Evolutionary conservation across 2,888 invertebrate genomes (phyloP), one percentile per base, ranked within the genome.

Genomic region (Galerucella nymphaeae): DNA sequence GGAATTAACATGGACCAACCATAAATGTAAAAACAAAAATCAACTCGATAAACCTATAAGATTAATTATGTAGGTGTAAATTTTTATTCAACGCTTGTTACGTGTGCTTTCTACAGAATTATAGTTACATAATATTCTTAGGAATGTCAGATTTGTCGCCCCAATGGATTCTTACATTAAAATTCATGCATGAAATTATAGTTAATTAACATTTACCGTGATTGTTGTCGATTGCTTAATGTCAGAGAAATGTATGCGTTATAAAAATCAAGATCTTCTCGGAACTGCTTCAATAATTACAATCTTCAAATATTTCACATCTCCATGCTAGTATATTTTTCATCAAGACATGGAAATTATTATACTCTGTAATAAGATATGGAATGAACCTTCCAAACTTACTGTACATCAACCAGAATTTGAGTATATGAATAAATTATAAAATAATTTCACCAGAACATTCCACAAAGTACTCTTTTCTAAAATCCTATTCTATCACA

Each of bases 171-270:
- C 41, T 42, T 42, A 18, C 23, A 42, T 42, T 42, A 42, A 62
- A 62, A 62, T 41, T 62, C 61, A 62, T 62, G 61, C 42, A 62
- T 62, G 16, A 62, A 62, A 42, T 62, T 62, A 62, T n/a, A 38
- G 30, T 16, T 16, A 23, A 1, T 2, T 1, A 41, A 61, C 61
- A 62, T 18, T 62, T 62, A 53, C 53, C 2, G 53, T 53, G 53
- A 53, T 16, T 53, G 18, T 53, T 48, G 48, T n/a, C 14, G 14
- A 18, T 53, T 53, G 16, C 16, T 53, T 9, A 18, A 53, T 10
- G 53, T 53, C 53, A 53, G 18, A 16, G 53, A 53, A 53, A 53
- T 53, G 53, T 50, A 16, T 8, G 2, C 8, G 5, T 53, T 53
- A 48, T 53, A 53, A 53, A 53, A 53, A 45, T 14, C 11, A 14